phyloP scores from a whole-genome alignment of 1,140 invertebrate species.

The Zaprionus ghesquierei region DNA sequence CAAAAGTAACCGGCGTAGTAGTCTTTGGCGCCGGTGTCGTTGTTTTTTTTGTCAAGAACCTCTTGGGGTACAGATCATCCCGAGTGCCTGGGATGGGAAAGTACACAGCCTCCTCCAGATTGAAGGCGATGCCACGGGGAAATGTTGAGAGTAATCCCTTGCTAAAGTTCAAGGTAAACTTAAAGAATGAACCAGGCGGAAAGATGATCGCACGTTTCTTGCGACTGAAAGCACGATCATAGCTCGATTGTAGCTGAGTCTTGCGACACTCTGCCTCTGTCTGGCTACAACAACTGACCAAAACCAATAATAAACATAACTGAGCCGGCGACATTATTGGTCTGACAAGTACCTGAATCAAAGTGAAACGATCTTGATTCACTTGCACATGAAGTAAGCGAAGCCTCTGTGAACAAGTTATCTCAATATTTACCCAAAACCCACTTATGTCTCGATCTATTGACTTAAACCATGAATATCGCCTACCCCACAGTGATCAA shows the following conservation, averaged over 20 bases:
- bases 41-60: slow-evolving; percentile 49
- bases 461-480: slow-evolving; percentile 21
- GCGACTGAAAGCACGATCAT: slow-evolving; percentile 50
- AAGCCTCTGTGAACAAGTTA: slow-evolving; percentile 42
- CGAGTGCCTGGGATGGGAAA: slow-evolving; percentile 58
- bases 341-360: slow-evolving; percentile 10
- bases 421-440: slow-evolving; percentile 53
- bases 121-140: slow-evolving; percentile 64
- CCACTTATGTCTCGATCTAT: slow-evolving; percentile 67
- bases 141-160: slow-evolving; percentile 56
- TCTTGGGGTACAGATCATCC: slow-evolving; percentile 65
- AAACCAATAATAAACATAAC: slow-evolving; percentile 34
- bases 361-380: slow-evolving; percentile 7
- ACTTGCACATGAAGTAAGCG: slow-evolving; percentile 15
- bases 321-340: slow-evolving; percentile 45
- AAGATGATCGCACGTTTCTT: slow-evolving; percentile 62
- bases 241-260: slow-evolving; percentile 21
- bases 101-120: slow-evolving; percentile 65
- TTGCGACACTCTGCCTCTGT: not conserved
- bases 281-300: slow-evolving; percentile 9
- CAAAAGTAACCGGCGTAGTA: slow-evolving; percentile 24
- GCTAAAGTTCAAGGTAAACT: slow-evolving; percentile 59
- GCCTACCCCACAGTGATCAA: slow-evolving; percentile 43
- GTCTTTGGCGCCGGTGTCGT: slow-evolving; percentile 53
- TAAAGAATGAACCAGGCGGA: slow-evolving; percentile 59